Evolutionary conservation across 2,888 invertebrate species (phyloP).

Genomic region (Plebejus melissa): DNA sequence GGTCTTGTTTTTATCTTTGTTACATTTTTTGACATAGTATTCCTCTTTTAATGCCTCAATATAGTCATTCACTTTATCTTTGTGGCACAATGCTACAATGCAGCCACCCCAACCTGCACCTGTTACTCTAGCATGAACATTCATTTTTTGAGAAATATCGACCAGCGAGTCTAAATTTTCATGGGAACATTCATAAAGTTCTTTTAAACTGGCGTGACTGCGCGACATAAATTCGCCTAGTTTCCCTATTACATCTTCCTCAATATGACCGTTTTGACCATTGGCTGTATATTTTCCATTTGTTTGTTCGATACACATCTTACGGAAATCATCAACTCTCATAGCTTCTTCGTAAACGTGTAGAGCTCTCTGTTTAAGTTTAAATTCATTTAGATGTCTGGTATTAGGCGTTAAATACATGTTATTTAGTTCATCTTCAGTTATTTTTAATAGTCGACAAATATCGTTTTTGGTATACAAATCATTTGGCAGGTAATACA

Average conservation of each 20-base stretch:
- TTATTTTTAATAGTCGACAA: constrained; percentile 77
- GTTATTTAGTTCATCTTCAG: constrained; percentile 79
- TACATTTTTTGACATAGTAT: constrained; percentile 82
- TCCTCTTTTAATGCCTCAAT: constrained; percentile 83
- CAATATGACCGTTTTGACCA: constrained; percentile 41
- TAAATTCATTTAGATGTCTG: constrained; percentile 84
- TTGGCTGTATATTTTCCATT: constrained; percentile 48
- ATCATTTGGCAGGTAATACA: constrained; percentile 80
- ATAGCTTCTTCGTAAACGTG: constrained; percentile 95
- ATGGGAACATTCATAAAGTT: constrained; percentile 96
- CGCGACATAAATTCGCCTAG: constrained; percentile 92
- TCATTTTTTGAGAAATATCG: constrained; percentile 82
- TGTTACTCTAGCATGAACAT: constrained; percentile 93
- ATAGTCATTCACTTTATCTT: constrained; percentile 82
- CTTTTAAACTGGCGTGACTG: constrained; percentile 92
- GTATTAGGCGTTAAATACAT: constrained; percentile 72
- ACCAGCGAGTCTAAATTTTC: constrained; percentile 91
- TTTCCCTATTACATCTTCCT: constrained; percentile 63
- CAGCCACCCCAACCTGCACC: constrained; percentile 99
- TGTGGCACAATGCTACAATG: constrained; percentile 89
- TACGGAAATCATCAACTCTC: constrained; percentile 88
- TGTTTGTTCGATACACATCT: constrained; percentile 72
- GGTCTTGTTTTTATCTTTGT: constrained; percentile 72
- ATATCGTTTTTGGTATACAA: constrained; percentile 86
- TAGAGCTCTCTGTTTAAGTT: constrained; percentile 90